These are phyloP conservation scores for Himalopsyche anomala DNA, from an alignment of 2,888 invertebrate species.

Conservation along the genomic window DNA sequence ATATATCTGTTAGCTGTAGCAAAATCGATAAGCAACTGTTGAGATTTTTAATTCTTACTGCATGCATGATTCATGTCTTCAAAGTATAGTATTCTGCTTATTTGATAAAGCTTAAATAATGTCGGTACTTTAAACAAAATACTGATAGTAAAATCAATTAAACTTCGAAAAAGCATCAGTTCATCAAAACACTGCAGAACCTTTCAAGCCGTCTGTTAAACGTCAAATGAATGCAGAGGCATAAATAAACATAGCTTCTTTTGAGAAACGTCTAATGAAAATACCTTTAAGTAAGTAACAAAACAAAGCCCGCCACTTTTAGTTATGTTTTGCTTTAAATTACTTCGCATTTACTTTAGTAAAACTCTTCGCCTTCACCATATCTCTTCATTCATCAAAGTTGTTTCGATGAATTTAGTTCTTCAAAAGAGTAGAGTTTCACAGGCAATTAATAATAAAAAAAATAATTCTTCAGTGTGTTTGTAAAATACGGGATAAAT, in stretches of 20 bases:
- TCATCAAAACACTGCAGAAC: neutral
- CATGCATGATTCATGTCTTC: too few species aligned
- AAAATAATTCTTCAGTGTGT: too few species aligned
- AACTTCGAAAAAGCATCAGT: constrained; percentile 3
- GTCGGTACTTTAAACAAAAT: neutral
- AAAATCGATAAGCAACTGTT: too few species aligned
- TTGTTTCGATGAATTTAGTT: neutral
- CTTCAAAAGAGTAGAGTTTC: neutral
- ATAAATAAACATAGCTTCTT: constrained; percentile 5
- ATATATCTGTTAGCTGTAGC: too few species aligned
- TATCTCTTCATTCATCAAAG: constrained; percentile 29
- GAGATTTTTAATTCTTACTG: too few species aligned
- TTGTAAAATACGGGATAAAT: too few species aligned
- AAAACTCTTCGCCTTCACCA: neutral
- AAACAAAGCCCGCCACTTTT: constrained; percentile 15
- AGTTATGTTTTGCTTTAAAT: constrained; percentile 18
- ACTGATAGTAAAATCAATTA: constrained; percentile 7
- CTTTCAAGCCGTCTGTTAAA: constrained; percentile 28
- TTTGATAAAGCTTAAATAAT: neutral
- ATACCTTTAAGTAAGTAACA: constrained; percentile 12
- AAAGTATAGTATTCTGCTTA: too few species aligned
- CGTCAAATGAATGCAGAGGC: neutral
- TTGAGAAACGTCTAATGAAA: constrained; percentile 32
- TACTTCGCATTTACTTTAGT: constrained; percentile 14
- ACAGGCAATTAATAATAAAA: neutral